Conservation (phyloP, 2,113 vertebrate species). For the Syngnathus scovelli region DNA sequence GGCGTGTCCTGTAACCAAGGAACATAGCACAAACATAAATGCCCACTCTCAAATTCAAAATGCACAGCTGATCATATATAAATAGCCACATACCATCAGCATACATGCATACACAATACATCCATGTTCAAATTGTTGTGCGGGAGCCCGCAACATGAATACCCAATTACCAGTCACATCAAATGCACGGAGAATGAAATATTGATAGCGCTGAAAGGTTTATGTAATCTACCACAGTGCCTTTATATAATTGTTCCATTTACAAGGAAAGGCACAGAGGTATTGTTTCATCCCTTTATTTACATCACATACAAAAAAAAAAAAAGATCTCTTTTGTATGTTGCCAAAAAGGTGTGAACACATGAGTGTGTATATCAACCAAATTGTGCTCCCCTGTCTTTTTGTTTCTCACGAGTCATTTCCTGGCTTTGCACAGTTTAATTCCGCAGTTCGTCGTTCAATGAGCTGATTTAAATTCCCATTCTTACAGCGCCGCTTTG, state of each 20-base stretch:
- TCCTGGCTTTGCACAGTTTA: constrained; percentile 4
- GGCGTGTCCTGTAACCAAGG: too few species aligned
- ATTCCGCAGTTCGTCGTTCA: constrained; percentile 33
- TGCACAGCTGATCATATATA: too few species aligned
- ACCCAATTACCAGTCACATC: constrained; percentile 72
- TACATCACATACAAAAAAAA: constrained; percentile 33
- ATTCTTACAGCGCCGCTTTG: constrained; percentile 37
- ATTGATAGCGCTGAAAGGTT: constrained; percentile 71
- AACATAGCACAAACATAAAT: background rate
- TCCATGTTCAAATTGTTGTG: constrained; percentile 19
- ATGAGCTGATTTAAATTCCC: constrained; percentile 38
- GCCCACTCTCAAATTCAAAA: constrained; percentile 1
- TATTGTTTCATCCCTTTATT: constrained; percentile 47
- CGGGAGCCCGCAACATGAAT: constrained; percentile 66
- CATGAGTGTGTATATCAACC: constrained; percentile 12
- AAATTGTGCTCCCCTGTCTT: constrained; percentile 17
- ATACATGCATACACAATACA: constrained; percentile 17
- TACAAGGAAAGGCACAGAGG: constrained; percentile 50
- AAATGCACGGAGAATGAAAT: constrained; percentile 69
- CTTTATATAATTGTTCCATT: constrained; percentile 70
- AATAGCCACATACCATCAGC: background rate
- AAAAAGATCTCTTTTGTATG: constrained; percentile 18
- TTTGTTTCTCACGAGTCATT: background rate
- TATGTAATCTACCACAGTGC: constrained; percentile 70
- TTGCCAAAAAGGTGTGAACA: constrained; percentile 30